These are phyloP conservation scores for Blennius ocellaris DNA, from an alignment of 2,113 vertebrate species.

Conservation along the genomic window DNA sequence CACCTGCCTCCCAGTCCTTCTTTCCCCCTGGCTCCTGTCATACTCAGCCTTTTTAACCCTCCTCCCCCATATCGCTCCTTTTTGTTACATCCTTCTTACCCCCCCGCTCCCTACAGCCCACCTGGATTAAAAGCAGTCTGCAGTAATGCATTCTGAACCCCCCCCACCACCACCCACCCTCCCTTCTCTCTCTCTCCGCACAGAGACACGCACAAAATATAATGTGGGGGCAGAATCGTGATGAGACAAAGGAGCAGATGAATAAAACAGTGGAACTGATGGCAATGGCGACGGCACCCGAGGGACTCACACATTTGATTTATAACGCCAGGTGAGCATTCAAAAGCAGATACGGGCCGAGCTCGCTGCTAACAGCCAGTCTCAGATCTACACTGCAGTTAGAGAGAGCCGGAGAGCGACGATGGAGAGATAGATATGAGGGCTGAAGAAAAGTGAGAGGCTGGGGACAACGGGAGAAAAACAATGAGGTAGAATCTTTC, in stretches of 20 bases:
- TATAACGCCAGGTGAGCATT: slow-evolving; percentile 66
- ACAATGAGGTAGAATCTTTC: slow-evolving; percentile 17
- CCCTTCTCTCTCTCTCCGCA: slow-evolving; percentile 24
- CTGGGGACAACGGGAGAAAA: slow-evolving; percentile 15
- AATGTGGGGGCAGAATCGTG: slow-evolving; percentile 61
- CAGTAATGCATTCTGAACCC: slow-evolving; percentile 62
- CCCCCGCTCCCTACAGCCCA: slow-evolving; percentile 54
- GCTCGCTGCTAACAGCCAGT: slow-evolving; percentile 53
- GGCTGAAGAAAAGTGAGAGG: slow-evolving; percentile 23
- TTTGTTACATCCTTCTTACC: slow-evolving; percentile 46
- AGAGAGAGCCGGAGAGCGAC: slow-evolving; percentile 15
- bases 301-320: slow-evolving; percentile 72
- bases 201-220: slow-evolving; percentile 54
- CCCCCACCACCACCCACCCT: no score
- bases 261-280: slow-evolving; percentile 79
- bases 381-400: slow-evolving; percentile 46
- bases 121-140: slow-evolving; percentile 60
- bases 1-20: slow-evolving; percentile 10
- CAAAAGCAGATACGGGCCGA: slow-evolving; percentile 57
- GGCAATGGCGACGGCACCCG: slow-evolving; percentile 61
- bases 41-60: slow-evolving; percentile 6
- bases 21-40: slow-evolving; percentile 7
- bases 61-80: slow-evolving; percentile 32
- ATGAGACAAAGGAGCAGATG: slow-evolving; percentile 74
- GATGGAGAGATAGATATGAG: slow-evolving; percentile 5